These are phyloP conservation scores for Pangasius larnaudii DNA, from an alignment of 2,797 vertebrate species.

Conservation along the genomic window DNA sequence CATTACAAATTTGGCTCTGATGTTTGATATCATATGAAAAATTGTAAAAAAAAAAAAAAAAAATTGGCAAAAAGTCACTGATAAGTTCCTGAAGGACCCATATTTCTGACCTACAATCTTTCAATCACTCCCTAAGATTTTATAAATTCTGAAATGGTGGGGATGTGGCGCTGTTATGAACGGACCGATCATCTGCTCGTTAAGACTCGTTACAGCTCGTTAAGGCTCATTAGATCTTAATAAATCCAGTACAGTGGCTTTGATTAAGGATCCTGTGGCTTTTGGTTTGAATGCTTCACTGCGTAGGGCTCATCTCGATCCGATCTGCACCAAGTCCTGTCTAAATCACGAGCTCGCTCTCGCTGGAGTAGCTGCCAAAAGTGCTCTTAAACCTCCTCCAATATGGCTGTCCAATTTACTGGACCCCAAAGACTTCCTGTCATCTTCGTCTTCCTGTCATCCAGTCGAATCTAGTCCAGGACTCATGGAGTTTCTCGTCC, in stretches of 20 bases:
- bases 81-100: background rate
- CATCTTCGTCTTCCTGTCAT: slow-evolving; percentile 42
- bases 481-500: slow-evolving; percentile 7
- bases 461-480: slow-evolving; percentile 40
- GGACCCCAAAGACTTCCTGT: slow-evolving; percentile 49
- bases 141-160: too few relatives aligned
- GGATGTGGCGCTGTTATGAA: slow-evolving; percentile 8
- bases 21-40: background rate
- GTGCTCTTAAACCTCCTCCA: slow-evolving; percentile 50
- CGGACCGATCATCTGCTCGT: slow-evolving; percentile 49
- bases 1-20: background rate
- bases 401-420: slow-evolving; percentile 55
- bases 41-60: background rate
- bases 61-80: too few relatives aligned
- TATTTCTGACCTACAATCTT: background rate
- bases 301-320: slow-evolving; percentile 48
- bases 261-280: slow-evolving; percentile 57
- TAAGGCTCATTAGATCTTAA: slow-evolving; percentile 58
- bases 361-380: slow-evolving; percentile 58
- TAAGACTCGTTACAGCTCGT: slow-evolving; percentile 54
- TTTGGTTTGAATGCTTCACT: slow-evolving; percentile 27
- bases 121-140: too few relatives aligned
- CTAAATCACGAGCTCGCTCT: slow-evolving; percentile 27
- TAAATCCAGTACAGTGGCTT: slow-evolving; percentile 62
- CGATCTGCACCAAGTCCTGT: slow-evolving; percentile 38